Conservation (phyloP, 1,140 invertebrate genomes). For the Nomia melanderi region DNA sequence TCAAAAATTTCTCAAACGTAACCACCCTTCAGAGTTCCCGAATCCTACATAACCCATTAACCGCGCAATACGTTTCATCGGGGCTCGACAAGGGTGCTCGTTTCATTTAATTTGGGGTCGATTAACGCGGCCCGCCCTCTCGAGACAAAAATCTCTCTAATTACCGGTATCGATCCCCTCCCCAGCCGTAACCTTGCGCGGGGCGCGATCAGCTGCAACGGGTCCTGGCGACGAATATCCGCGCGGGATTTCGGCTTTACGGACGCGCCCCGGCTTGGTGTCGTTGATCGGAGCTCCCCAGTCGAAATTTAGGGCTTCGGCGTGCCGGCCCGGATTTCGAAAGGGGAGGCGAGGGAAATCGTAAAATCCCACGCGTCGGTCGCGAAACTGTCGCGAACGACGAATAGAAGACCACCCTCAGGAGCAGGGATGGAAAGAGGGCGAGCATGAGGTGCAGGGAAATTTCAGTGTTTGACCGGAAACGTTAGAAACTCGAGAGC, state of each 20-base stretch:
- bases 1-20: no score
- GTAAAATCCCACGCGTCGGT: conserved; percentile 19
- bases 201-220: background rate
- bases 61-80: background rate
- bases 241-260: conserved; percentile 10
- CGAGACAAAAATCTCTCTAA: background rate
- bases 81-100: no score
- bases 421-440: background rate
- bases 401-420: background rate
- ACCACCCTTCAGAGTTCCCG: no score
- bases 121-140: background rate
- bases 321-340: conserved; percentile 34
- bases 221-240: conserved; percentile 1
- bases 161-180: conserved; percentile 7
- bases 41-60: background rate
- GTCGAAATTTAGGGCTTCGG: conserved; percentile 45
- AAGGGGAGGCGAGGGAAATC: conserved; percentile 3
- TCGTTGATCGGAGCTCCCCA: conserved; percentile 33
- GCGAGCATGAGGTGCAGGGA: background rate
- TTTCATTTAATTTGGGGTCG: background rate
- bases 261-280: conserved; percentile 7
- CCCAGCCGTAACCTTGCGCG: conserved; percentile 2
- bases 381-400: background rate
- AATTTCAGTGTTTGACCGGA: conserved; percentile 52
- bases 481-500: conserved; percentile 53